Evolutionary conservation across 2,113 vertebrate species (phyloP).

Genomic region (Prunella fulvescens): DNA sequence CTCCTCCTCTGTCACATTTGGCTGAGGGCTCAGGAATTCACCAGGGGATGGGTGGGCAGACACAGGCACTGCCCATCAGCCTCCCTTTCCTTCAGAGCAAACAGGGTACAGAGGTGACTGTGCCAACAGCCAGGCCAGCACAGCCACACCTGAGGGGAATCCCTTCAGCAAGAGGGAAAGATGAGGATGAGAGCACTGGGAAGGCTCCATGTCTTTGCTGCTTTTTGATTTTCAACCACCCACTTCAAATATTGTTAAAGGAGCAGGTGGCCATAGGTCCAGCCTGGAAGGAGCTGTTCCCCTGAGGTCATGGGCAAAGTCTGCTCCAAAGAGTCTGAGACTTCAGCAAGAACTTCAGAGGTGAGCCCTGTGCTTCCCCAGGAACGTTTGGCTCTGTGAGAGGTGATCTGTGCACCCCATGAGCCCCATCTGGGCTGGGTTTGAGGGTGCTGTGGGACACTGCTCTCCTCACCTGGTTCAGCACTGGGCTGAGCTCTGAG

Average conservation of each 20-base stretch:
- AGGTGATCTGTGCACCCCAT: not conserved
- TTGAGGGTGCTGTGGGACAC: not conserved
- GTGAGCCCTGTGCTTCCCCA: not conserved
- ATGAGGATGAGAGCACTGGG: not conserved
- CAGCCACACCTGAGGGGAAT: not conserved
- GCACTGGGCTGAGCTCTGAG: not conserved
- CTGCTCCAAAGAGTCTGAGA: not conserved
- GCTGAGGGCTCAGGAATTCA: not conserved
- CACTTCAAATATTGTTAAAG: not conserved
- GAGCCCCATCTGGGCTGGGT: not conserved
- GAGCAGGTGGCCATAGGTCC: not conserved
- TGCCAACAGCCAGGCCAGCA: not conserved
- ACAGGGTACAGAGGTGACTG: rapidly evolving
- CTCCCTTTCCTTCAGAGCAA: not conserved
- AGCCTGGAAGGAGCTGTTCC: not conserved
- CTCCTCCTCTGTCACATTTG: not conserved
- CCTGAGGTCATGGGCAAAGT: not conserved
- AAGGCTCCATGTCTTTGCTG: not conserved
- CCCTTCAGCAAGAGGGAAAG: not conserved
- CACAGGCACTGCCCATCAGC: not conserved
- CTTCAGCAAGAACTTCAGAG: not conserved
- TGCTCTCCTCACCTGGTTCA: not conserved
- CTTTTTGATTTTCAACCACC: not conserved
- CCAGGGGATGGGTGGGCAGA: not conserved
- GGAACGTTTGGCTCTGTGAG: not conserved